phyloP scores from a whole-genome alignment of 2,797 vertebrate species.

The Coccyzus lansbergi region DNA sequence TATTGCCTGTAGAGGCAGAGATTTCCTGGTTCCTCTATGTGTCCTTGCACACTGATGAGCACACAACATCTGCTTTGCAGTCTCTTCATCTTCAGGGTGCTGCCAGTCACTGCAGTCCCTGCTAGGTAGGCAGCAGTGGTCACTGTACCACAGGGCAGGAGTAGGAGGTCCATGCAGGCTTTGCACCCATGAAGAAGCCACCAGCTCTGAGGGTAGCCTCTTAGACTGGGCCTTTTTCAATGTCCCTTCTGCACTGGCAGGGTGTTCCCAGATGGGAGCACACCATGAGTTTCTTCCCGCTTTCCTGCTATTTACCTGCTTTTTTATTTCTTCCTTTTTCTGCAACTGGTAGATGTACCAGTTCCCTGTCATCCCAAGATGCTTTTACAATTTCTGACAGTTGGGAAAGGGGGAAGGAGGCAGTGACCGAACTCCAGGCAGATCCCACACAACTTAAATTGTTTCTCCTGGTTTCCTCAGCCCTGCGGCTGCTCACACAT shows the following conservation, averaged over 20 bases:
- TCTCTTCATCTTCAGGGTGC: accelerated
- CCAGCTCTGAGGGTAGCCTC: not conserved
- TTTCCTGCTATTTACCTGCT: not conserved
- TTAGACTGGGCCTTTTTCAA: not conserved
- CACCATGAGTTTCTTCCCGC: not conserved
- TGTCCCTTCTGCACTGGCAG: not conserved
- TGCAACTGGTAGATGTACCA: not conserved
- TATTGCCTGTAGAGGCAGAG: accelerated
- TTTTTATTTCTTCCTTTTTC: not conserved
- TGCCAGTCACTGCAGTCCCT: not conserved
- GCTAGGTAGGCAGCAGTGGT: accelerated
- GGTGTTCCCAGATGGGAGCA: not conserved
- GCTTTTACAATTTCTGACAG: not conserved
- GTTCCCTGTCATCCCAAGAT: accelerated
- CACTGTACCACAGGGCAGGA: not conserved
- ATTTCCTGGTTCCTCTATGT: accelerated
- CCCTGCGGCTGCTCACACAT: not conserved
- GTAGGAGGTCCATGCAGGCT: not conserved
- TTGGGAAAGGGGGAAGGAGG: not conserved
- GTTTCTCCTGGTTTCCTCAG: not conserved
- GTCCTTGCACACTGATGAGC: not conserved
- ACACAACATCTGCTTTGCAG: not conserved
- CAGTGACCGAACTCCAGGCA: not conserved
- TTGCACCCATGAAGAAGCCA: not conserved
- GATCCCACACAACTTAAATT: not conserved